Base-by-base conservation (phyloP, 2,797 vertebrate genomes). In the Anas bahamensis region DNA sequence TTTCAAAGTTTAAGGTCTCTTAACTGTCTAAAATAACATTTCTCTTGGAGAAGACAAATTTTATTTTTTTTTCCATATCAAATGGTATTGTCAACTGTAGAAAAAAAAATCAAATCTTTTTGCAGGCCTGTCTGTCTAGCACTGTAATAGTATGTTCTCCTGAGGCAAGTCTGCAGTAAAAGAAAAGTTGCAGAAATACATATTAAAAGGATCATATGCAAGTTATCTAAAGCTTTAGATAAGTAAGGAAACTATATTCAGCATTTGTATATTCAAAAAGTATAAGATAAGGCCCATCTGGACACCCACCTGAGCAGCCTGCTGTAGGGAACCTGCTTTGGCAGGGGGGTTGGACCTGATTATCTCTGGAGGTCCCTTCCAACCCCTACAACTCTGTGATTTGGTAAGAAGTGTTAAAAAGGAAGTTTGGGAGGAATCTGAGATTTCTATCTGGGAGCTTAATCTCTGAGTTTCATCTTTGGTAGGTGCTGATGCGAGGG, bases 181-280 rank as follows among this genome's bases (percentile, higher is more conserved):
- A 50, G 7, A 14, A 2, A 44, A 33, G 14, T 10, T 84, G 21
- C 13, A 23, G 35, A 41, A 65, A 31, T 75, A 31, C 29, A 2
- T 8, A 7, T 44, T 64, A 16, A 77, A 23, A 4, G 37, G 37
- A 28, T 26, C 1, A 8, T 3, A 14, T 3, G 1, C 9, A 12
- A 31, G 19, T 16, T 75, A 60, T 60, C 13, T 33, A 29, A 44
- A 59, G 55, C 23, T 53, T 37, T 52, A 41, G 35, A 12, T 44
- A 29, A 71, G 33, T 1, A 68, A 18, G 2, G 66, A 15, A 44
- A 17, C 19, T 44, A 7, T 39, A 11, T 70, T 59, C 39, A 22
- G 6, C 42, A 44, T 44, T 44, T 44, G 9, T 44, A 10, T 19
- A 44, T 44, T 44, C 42, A 44, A 44, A 44, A 44, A 44, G 42